These are phyloP conservation scores for Drosophila equinoxialis DNA, from an alignment of 1,140 invertebrate genomes.

Conservation along the genomic window DNA sequence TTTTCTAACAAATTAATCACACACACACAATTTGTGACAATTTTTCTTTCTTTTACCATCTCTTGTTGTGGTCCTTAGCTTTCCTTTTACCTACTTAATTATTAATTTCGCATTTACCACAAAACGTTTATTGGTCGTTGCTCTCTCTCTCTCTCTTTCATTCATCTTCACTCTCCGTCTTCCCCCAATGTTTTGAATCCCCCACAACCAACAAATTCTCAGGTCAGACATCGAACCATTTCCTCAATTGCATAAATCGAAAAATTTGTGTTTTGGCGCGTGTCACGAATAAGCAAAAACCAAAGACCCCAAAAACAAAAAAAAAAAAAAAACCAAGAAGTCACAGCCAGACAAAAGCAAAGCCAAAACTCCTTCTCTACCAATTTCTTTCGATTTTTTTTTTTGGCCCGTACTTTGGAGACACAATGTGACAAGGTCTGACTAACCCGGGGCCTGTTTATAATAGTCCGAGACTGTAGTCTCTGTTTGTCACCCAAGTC, in stretches of 20 bases:
- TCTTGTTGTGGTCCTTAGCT: conserved; percentile 9
- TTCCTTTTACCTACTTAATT: conserved; percentile 69
- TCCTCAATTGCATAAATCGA: conserved; percentile 82
- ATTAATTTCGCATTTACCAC: conserved; percentile 80
- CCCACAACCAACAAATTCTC: neutral
- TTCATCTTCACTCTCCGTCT: conserved; percentile 14
- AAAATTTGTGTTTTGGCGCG: conserved; percentile 79
- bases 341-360: conserved; percentile 33
- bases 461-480: conserved; percentile 42
- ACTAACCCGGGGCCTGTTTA: conserved; percentile 39
- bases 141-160: conserved; percentile 13
- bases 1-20: conserved; percentile 35
- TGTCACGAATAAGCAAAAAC: conserved; percentile 72
- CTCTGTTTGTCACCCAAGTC: conserved; percentile 79
- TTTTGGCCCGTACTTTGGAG: conserved; percentile 45
- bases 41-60: conserved; percentile 12
- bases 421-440: conserved; percentile 74
- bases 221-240: conserved; percentile 58
- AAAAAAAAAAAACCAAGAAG: conserved; percentile 27
- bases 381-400: conserved; percentile 28
- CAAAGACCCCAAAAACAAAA: conserved; percentile 16
- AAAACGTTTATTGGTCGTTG: conserved; percentile 71
- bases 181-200: neutral
- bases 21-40: conserved; percentile 47
- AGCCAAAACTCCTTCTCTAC: conserved; percentile 43